phyloP scores from a whole-genome alignment of 2,888 invertebrate genomes.

The Serrognathus titanus region DNA sequence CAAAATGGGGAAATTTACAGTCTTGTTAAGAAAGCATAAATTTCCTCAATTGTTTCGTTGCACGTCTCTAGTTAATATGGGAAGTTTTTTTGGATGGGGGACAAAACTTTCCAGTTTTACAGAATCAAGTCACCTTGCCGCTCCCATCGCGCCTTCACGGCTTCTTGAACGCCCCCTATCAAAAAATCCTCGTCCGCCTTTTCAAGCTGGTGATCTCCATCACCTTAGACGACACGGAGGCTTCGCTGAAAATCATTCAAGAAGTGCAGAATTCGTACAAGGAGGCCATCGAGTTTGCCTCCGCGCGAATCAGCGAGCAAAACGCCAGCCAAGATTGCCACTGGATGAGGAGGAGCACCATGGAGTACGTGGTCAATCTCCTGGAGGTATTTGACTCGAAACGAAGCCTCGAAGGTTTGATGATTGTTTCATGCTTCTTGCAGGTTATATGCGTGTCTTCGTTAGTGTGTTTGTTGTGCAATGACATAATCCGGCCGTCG shows the following conservation, averaged over 20 bases:
- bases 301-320: conserved; percentile 39
- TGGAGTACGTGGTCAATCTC: conserved; percentile 58
- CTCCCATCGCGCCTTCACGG: conserved; percentile 41
- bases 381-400: conserved; percentile 54
- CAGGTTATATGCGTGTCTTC: conserved; percentile 59
- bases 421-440: conserved; percentile 25
- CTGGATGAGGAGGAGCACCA: conserved; percentile 52
- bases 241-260: conserved; percentile 26
- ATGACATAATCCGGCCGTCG: conserved; percentile 52
- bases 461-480: conserved; percentile 56
- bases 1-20: no score
- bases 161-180: conserved; percentile 36
- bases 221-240: conserved; percentile 19
- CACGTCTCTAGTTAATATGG: no score
- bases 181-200: conserved; percentile 33
- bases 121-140: conserved; percentile 39
- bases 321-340: conserved; percentile 45
- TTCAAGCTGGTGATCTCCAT: conserved; percentile 35
- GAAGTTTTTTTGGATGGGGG: no score
- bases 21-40: background rate
- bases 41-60: no score
- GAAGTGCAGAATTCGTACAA: conserved; percentile 37
- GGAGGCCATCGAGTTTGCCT: conserved; percentile 31
- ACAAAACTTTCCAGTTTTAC: conserved; percentile 16
- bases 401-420: background rate